phyloP scores from a whole-genome alignment of 2,113 vertebrate genomes.

The Lota lota region DNA sequence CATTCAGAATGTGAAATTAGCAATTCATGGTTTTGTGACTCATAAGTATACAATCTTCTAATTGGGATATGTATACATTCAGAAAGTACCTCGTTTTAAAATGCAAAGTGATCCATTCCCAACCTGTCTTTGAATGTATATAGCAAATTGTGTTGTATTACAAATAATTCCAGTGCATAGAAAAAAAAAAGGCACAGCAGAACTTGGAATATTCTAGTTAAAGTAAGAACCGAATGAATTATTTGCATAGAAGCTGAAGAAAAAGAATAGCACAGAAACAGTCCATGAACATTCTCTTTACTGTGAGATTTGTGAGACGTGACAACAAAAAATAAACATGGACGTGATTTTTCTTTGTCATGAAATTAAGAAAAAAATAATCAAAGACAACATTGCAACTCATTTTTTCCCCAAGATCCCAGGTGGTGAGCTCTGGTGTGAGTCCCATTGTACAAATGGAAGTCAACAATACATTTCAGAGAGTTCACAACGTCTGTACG shows the following conservation, averaged over 20 bases:
- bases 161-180: no score
- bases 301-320: constrained; percentile 1
- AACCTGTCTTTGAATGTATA: no score
- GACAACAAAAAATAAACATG: background rate
- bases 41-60: no score
- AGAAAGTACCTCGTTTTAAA: no score
- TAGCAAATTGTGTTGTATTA: no score
- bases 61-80: no score
- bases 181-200: no score
- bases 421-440: constrained; percentile 24
- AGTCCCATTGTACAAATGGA: background rate
- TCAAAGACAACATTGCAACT: constrained; percentile 12
- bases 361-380: constrained; percentile 12
- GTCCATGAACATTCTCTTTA: constrained; percentile 2
- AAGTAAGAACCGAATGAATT: no score
- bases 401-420: constrained; percentile 38
- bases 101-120: no score
- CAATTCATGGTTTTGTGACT: no score
- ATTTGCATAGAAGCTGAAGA: background rate
- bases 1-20: no score
- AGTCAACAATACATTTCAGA: constrained; percentile 15
- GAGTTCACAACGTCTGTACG: constrained; percentile 23
- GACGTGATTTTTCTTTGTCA: constrained; percentile 18
- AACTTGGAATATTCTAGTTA: no score
- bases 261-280: background rate